Percentiles rank a stretch among this genome's conserved stretches.
These are phyloP conservation scores for Cheirogaleus medius DNA, from an alignment of 2,113 vertebrate species.

Conservation along the genomic window DNA sequence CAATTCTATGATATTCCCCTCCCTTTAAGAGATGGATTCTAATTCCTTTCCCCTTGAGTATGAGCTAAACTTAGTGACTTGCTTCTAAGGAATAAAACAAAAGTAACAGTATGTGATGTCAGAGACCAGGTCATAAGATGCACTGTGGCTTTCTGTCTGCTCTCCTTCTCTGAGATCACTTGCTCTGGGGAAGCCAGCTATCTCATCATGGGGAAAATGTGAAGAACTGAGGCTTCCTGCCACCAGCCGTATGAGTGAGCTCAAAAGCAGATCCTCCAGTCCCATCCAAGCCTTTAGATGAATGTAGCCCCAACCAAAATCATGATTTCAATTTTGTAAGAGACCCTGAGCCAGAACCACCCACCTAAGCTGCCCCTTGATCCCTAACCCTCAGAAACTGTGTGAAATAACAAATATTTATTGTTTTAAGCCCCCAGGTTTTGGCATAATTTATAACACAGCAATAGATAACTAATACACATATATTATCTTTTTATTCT, in stretches of 20 bases:
- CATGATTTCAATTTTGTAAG: not conserved
- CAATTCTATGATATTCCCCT: not conserved
- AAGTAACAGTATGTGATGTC: not conserved
- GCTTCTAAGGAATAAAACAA: not conserved
- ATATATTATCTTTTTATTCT: not conserved
- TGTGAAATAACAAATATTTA: not conserved
- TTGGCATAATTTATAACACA: not conserved
- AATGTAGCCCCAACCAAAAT: not conserved
- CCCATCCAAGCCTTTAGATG: not conserved
- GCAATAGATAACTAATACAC: not conserved
- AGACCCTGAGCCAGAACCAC: not conserved
- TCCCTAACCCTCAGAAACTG: not conserved
- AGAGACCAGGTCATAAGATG: not conserved
- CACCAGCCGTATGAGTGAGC: not conserved
- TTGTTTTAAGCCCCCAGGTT: not conserved
- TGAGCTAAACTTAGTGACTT: conserved; percentile 4
- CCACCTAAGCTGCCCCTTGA: not conserved
- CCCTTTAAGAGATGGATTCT: not conserved
- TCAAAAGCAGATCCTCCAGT: not conserved
- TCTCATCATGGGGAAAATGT: not conserved
- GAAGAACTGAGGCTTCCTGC: not conserved
- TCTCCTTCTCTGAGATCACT: not conserved
- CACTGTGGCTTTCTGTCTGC: not conserved
- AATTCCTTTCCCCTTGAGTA: not conserved
- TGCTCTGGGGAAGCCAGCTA: not conserved